Evolutionary conservation across 2,888 invertebrate species (phyloP).

Genomic region (Saturnia japonica): DNA sequence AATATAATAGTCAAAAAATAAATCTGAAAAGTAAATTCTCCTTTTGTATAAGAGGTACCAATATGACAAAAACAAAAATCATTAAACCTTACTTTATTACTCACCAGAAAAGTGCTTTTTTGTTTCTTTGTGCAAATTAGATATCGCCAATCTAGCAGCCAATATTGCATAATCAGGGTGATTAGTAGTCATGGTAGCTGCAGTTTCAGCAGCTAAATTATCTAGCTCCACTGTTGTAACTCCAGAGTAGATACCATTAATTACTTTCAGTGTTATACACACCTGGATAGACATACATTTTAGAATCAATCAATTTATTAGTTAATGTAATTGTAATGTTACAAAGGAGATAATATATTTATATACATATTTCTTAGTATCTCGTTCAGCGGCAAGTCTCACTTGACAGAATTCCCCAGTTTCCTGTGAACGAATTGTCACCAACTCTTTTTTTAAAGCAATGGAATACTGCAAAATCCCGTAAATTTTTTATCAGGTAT

Average conservation of each 20-base stretch:
- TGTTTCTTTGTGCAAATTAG: constrained; percentile 99
- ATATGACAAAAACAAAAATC: too few relatives aligned
- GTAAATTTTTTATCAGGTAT: too few relatives aligned
- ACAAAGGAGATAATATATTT: too few relatives aligned
- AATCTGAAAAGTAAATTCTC: too few relatives aligned
- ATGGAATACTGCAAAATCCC: too few relatives aligned
- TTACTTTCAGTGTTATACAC: constrained; percentile 94
- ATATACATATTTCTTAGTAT: too few relatives aligned
- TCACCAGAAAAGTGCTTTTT: constrained; percentile 95
- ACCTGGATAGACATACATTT: constrained; percentile 73
- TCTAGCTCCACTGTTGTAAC: constrained; percentile 98
- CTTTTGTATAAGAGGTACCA: too few relatives aligned
- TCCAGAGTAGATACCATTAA: constrained; percentile 96
- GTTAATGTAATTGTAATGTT: too few relatives aligned
- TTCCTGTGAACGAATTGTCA: too few relatives aligned
- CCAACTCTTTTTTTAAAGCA: too few relatives aligned
- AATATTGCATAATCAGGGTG: constrained; percentile 98
- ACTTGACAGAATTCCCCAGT: too few relatives aligned
- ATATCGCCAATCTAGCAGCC: constrained; percentile 95
- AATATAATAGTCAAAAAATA: background rate
- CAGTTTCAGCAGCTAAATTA: constrained; percentile 98
- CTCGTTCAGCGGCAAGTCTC: too few relatives aligned
- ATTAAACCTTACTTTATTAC: constrained; percentile 19
- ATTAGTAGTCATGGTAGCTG: constrained; percentile 98
- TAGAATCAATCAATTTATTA: background rate